Base-by-base conservation (phyloP, 1,140 invertebrate genomes). In the Magallana ariakensis region DNA sequence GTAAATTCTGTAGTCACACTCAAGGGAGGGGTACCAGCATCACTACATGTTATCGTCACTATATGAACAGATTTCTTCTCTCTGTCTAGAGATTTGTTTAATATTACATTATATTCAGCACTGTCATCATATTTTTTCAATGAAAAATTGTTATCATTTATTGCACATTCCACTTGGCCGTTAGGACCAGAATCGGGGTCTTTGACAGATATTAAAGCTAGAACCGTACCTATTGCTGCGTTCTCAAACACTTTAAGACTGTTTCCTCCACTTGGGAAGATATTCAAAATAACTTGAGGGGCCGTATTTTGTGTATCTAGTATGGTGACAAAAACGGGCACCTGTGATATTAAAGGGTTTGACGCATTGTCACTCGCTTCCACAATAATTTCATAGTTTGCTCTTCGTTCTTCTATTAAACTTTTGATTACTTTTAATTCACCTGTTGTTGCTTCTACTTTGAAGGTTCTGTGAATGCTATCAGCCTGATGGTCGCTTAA, bases 321-420 rank as follows among this genome's bases (percentile, higher is more conserved):
- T 2, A 90, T 87, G 22, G 83, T 98, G 0, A 99, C 97, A 4
- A 97, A 99, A 0, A 99, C 97, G 94, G 98, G 98, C 16, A 98
- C 98, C 75, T 98, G 95, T 8, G 98, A 98, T 93, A 98, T 97
- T 94, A 98, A 97, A 56, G 97, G 95, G 0, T 98, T 62, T 13
- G 96, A 96, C 0, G 98, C 98, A 90, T 98, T 97, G 95, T 99
- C 98, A 83, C 97, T 95, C 9, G 98, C 98, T 92, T 98, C 98
- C 0, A 99, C 97, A 0, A 98, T 98, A 91, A 99, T 97, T 11
- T 89, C 75, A 80, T 90, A 90, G 8, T 85, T 85, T 13, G 60
- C 80, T 4, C 57, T 85, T 11, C 80, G n/a, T 55, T 91, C 90
- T 10, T 88, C 82, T n/a, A 81, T 85, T 16, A 92, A 87, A 15